Percentiles rank a stretch among this genome's conserved stretches.
These are phyloP conservation scores for Halichondria panicea DNA, from an alignment of 37 sponge, comb jelly and placozoan genomes.

Conservation along the genomic window DNA sequence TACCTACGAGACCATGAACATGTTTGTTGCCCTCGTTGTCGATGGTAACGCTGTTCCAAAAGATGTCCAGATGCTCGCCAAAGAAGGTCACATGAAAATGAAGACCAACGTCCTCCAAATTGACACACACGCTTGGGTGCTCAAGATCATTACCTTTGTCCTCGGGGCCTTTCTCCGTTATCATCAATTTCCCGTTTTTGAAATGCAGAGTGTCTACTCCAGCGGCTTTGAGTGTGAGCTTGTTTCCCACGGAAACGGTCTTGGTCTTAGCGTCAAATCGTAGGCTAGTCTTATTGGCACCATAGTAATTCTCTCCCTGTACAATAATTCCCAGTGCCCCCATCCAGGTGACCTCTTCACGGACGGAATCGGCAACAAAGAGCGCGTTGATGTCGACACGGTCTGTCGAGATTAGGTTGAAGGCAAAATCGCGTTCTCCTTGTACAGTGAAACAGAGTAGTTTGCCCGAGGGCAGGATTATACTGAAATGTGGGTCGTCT, in stretches of 20 bases:
- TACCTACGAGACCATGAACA: neutral
- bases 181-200: neutral
- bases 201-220: neutral
- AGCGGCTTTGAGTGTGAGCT: slow-evolving; percentile 7
- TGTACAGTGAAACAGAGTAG: slow-evolving; percentile 19
- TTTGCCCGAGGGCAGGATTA: neutral
- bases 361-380: slow-evolving; percentile 8
- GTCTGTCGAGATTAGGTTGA: slow-evolving; percentile 6
- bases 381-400: slow-evolving; percentile 2
- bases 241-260: neutral
- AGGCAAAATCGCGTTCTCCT: slow-evolving; percentile 14
- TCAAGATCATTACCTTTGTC: neutral
- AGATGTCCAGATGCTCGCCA: slow-evolving; percentile 4
- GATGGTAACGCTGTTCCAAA: slow-evolving; percentile 1
- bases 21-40: neutral
- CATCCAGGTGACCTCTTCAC: neutral
- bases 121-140: neutral
- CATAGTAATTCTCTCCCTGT: no score
- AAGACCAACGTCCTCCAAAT: neutral
- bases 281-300: neutral
- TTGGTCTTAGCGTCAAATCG: neutral
- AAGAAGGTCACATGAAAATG: neutral
- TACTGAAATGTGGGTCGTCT: slow-evolving; percentile 6
- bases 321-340: slow-evolving; percentile 6
- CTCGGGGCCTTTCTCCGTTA: neutral